Conservation (phyloP, 2,113 vertebrate species). For the Leptosomus discolor region DNA sequence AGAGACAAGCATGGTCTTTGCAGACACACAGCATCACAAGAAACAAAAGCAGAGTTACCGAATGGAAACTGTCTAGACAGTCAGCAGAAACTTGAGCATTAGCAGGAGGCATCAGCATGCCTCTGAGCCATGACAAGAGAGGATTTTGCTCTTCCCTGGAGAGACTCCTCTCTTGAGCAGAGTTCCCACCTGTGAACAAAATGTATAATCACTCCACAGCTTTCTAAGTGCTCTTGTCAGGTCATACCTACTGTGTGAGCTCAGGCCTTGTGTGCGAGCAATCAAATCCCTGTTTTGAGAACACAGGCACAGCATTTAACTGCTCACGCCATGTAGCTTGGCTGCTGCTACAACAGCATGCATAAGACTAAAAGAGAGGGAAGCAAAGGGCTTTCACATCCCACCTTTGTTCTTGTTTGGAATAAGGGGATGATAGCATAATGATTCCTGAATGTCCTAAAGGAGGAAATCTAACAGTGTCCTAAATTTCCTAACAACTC, state of each 20-base stretch:
- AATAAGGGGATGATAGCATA: background rate
- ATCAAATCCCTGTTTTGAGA: background rate
- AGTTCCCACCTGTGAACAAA: background rate
- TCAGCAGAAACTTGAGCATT: constrained; percentile 41
- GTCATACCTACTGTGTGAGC: background rate
- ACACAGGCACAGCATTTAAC: background rate
- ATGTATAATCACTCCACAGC: background rate
- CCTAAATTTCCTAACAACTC: background rate
- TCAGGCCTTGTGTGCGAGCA: accelerated
- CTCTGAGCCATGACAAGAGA: background rate
- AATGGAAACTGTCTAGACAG: constrained; percentile 40
- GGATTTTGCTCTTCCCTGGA: background rate
- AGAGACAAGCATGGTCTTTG: background rate
- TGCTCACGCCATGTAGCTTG: accelerated
- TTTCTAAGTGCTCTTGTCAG: background rate
- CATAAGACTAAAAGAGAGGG: background rate
- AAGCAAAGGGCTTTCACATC: background rate
- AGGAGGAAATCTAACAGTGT: background rate
- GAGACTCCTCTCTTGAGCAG: background rate
- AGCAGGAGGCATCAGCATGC: constrained; percentile 10
- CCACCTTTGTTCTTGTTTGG: background rate
- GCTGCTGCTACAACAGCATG: background rate
- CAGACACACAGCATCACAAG: background rate
- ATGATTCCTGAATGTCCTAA: background rate
- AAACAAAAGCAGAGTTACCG: background rate